Conservation (phyloP, 2,113 vertebrate species). For the Bothrops jararaca region DNA sequence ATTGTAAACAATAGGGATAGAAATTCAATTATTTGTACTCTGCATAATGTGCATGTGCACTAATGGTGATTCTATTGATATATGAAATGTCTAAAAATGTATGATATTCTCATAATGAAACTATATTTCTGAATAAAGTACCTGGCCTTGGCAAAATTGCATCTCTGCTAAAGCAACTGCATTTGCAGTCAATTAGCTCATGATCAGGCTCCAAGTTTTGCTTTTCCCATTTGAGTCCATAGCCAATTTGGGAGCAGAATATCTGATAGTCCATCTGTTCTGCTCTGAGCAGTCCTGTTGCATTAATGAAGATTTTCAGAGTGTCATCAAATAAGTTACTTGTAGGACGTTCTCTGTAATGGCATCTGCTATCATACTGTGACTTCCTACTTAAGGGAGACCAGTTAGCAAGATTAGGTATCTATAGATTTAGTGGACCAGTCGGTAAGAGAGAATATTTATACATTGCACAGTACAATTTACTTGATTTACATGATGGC, state of each 20-base stretch:
- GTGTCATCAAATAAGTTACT: not conserved
- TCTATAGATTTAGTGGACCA: not conserved
- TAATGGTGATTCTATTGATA: not conserved
- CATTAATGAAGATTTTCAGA: not conserved
- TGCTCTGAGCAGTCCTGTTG: not conserved
- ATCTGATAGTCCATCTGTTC: not conserved
- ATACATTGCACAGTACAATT: not conserved
- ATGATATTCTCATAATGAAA: not conserved
- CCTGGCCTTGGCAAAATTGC: not conserved
- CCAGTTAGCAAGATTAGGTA: not conserved
- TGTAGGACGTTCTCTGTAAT: not conserved
- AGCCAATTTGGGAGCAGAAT: not conserved
- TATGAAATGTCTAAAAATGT: not conserved
- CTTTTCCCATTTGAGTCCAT: not conserved
- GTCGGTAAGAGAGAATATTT: not conserved
- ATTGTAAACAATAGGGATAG: not conserved
- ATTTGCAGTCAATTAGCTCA: not conserved
- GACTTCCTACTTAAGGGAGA: not conserved
- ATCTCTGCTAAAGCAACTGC: not conserved
- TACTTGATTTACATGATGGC: not conserved
- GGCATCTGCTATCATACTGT: not conserved
- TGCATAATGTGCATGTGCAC: not conserved
- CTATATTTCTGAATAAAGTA: not conserved
- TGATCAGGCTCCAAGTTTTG: not conserved
- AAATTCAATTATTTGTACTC: not conserved